A percentile compares a stretch with the other conserved stretches of the same genome.
These are phyloP conservation scores for Pseudachorutes palmiensis DNA, from an alignment of 1,140 invertebrate species.

Conservation along the genomic window DNA sequence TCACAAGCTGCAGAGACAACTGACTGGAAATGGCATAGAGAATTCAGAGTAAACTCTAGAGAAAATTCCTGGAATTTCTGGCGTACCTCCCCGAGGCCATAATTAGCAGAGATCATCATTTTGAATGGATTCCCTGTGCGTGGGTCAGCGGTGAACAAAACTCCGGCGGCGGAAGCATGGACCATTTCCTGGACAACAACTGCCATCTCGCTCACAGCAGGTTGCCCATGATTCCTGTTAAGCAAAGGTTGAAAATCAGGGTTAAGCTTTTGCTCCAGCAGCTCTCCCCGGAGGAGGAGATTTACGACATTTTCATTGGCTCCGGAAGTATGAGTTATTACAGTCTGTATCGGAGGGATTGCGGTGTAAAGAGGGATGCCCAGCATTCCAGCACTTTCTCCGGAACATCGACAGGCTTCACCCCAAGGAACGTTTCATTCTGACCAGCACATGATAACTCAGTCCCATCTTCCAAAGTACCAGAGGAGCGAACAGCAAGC, in stretches of 20 bases:
- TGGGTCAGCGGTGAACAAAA: slow-evolving; percentile 71
- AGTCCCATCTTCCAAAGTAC: slow-evolving; percentile 65
- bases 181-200: slow-evolving; percentile 77
- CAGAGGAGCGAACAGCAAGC: slow-evolving; percentile 56
- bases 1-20: slow-evolving; percentile 67
- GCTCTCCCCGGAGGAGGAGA: too few relatives aligned
- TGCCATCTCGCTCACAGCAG: slow-evolving; percentile 57
- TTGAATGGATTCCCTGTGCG: slow-evolving; percentile 55
- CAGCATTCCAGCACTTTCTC: slow-evolving; percentile 60
- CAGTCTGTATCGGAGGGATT: slow-evolving; percentile 64
- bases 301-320: too few relatives aligned
- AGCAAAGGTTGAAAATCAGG: background rate
- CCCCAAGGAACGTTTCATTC: slow-evolving; percentile 66
- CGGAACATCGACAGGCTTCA: slow-evolving; percentile 49
- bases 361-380: slow-evolving; percentile 66
- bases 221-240: slow-evolving; percentile 56
- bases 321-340: slow-evolving; percentile 36
- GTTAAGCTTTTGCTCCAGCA: too few relatives aligned
- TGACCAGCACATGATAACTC: slow-evolving; percentile 74
- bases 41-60: too few relatives aligned
- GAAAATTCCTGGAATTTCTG: background rate
- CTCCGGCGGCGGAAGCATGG: slow-evolving; percentile 59
- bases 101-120: slow-evolving; percentile 67
- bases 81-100: slow-evolving; percentile 66
- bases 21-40: too few relatives aligned